Evolutionary conservation across 2,888 invertebrate species (phyloP).

Genomic region (Drosophila austrosaltans): DNA sequence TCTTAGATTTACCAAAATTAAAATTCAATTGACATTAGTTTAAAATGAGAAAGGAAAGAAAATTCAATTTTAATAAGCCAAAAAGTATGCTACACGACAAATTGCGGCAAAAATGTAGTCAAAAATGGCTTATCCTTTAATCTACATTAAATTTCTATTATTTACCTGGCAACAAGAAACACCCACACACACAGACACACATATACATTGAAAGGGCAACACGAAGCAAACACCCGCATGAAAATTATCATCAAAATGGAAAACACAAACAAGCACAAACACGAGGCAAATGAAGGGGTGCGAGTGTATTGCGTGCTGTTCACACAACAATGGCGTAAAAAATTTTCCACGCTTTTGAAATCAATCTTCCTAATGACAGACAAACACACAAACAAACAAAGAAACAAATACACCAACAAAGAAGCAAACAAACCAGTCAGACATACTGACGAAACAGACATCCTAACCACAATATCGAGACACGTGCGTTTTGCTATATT

Average conservation of each 20-base stretch:
- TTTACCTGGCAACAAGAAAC: constrained; percentile 2
- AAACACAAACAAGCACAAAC: constrained; percentile 34
- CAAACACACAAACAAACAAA: constrained; percentile 35
- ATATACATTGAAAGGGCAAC: constrained; percentile 14
- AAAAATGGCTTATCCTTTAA: neutral
- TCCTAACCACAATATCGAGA: constrained; percentile 52
- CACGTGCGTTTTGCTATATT: constrained; percentile 65
- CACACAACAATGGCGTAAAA: constrained; percentile 54
- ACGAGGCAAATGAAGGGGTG: constrained; percentile 9
- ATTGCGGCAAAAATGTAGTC: neutral
- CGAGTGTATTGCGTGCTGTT: constrained; percentile 42
- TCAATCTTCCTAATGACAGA: constrained; percentile 78
- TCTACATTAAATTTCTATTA: constrained; percentile 4
- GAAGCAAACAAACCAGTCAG: constrained; percentile 34
- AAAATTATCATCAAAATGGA: constrained; percentile 58
- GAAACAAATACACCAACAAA: constrained; percentile 40
- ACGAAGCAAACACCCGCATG: constrained; percentile 21
- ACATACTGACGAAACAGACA: constrained; percentile 28
- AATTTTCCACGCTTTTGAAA: constrained; percentile 66
- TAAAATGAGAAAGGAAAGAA: neutral
- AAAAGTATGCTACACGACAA: neutral
- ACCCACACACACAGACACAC: constrained; percentile 10
- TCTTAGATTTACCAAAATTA: neutral
- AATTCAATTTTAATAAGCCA: neutral
- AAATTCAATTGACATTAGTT: neutral